A percentile compares a stretch with the other conserved stretches of the same genome.
These are phyloP conservation scores for Lepidocolaptes lacrymiger DNA, from an alignment of 2,797 vertebrate genomes.

Conservation along the genomic window DNA sequence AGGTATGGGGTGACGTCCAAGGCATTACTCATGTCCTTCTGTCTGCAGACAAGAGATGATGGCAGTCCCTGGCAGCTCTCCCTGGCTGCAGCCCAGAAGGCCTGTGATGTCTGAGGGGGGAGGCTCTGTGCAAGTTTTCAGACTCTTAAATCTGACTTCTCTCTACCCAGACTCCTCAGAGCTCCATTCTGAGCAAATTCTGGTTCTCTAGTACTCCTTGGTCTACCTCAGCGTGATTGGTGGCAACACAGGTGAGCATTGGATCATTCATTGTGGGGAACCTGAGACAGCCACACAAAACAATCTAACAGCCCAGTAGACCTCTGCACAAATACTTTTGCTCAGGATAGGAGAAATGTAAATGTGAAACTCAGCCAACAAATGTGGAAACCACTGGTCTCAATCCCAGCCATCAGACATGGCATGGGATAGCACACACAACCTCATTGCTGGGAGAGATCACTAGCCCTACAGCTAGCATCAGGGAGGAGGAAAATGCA, in stretches of 20 bases:
- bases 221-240: background rate
- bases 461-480: background rate
- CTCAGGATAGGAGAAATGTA: background rate
- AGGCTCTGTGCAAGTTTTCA: background rate
- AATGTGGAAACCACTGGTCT: background rate
- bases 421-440: background rate
- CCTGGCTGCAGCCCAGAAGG: background rate
- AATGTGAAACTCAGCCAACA: background rate
- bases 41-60: background rate
- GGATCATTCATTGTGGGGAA: background rate
- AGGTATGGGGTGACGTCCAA: conserved; percentile 38
- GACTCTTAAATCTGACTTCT: background rate
- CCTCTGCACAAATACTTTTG: background rate
- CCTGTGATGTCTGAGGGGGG: background rate
- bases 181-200: background rate
- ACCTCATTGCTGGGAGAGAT: background rate
- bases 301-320: background rate
- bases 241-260: background rate
- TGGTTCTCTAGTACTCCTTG: background rate
- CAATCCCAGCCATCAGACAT: background rate
- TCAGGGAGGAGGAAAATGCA: background rate
- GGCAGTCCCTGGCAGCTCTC: background rate
- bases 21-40: conserved; percentile 43
- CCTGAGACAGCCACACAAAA: background rate
- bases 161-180: background rate